phyloP scores from a whole-genome alignment of 1,140 invertebrate species.

The Drosophila santomea region DNA sequence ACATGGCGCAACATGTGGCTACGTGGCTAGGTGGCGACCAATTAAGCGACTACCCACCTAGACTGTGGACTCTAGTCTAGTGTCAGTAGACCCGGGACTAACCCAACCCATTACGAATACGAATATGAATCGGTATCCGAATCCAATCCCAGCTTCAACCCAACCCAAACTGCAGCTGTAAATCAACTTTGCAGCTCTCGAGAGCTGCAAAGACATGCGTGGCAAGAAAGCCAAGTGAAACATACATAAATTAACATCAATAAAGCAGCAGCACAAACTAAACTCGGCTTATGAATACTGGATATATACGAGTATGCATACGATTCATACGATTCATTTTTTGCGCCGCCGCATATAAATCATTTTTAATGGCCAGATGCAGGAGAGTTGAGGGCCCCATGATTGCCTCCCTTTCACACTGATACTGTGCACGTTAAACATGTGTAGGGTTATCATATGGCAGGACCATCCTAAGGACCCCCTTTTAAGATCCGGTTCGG shows the following conservation, averaged over 20 bases:
- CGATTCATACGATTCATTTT: constrained; percentile 32
- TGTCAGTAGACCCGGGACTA: constrained; percentile 11
- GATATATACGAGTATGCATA: constrained; percentile 50
- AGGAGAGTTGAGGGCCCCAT: constrained; percentile 32
- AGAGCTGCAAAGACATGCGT: constrained; percentile 54
- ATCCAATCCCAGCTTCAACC: constrained; percentile 27
- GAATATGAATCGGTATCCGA: background rate
- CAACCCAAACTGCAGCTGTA: constrained; percentile 38
- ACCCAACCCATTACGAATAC: constrained; percentile 23
- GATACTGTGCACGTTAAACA: constrained; percentile 32
- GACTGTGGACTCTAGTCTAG: constrained; percentile 18
- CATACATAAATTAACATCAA: constrained; percentile 79
- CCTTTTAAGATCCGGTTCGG: constrained; percentile 5
- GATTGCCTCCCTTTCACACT: constrained; percentile 22
- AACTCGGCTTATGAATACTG: constrained; percentile 71
- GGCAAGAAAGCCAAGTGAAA: constrained; percentile 66
- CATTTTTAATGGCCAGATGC: constrained; percentile 67
- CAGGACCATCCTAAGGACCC: constrained; percentile 5
- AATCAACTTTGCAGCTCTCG: constrained; percentile 49
- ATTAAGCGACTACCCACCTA: constrained; percentile 66
- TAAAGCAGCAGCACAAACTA: constrained; percentile 62
- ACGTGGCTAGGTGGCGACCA: constrained; percentile 63
- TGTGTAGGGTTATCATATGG: constrained; percentile 24
- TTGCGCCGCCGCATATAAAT: constrained; percentile 58
- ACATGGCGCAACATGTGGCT: constrained; percentile 60